A percentile compares a stretch with the other conserved stretches of the same genome.
Conservation (phyloP, 1,140 invertebrate genomes). For the Protaetia brevitarsis region DNA sequence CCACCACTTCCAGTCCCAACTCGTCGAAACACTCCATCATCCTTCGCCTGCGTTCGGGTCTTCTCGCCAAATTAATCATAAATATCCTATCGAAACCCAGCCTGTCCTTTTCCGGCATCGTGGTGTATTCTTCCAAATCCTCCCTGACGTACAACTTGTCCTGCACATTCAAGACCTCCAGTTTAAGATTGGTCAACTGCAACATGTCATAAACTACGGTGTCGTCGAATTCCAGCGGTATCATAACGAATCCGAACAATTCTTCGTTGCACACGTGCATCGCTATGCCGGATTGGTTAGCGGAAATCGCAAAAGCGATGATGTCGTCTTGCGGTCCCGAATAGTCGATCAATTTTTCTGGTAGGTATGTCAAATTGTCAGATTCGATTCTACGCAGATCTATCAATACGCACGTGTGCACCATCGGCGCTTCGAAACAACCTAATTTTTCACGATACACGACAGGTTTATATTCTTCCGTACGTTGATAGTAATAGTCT, state of each 20-base stretch:
- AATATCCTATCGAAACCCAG: conserved; percentile 77
- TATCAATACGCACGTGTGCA: conserved; percentile 86
- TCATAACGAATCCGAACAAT: conserved; percentile 77
- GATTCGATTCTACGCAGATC: conserved; percentile 64
- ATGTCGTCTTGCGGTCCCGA: conserved; percentile 88
- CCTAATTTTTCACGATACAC: conserved; percentile 69
- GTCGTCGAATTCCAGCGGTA: conserved; percentile 73
- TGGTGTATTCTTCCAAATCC: conserved; percentile 48
- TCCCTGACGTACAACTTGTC: conserved; percentile 41
- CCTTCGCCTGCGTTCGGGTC: conserved; percentile 71
- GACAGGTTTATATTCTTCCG: conserved; percentile 83
- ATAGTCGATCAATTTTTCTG: conserved; percentile 60
- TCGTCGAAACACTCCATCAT: conserved; percentile 79
- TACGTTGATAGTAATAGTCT: conserved; percentile 85
- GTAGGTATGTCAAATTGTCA: conserved; percentile 73
- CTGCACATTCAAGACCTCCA: conserved; percentile 61
- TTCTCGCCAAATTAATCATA: conserved; percentile 85
- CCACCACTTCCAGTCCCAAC: conserved; percentile 72
- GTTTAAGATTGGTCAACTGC: conserved; percentile 74
- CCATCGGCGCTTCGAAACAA: conserved; percentile 85
- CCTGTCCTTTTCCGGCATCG: conserved; percentile 55
- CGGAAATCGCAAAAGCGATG: conserved; percentile 87
- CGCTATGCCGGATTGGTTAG: conserved; percentile 68
- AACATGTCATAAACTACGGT: conserved; percentile 60
- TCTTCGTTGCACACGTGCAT: conserved; percentile 80